Percentiles rank a stretch among this genome's conserved stretches.
Conservation (phyloP, 2,797 vertebrate genomes). For the Pangasius sanitwongsei region DNA sequence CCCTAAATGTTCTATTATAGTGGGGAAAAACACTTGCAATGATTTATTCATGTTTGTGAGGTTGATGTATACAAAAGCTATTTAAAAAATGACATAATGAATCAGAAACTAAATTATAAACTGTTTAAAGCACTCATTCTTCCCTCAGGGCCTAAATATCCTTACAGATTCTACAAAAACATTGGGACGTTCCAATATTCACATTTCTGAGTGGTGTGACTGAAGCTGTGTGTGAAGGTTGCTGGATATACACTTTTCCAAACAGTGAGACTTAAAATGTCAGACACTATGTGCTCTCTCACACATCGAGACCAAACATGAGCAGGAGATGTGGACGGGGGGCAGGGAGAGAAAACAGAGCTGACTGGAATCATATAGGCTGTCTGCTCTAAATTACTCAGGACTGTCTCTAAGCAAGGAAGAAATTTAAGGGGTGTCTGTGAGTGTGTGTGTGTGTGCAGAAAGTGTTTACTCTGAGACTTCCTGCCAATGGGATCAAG, state of each 20-base stretch:
- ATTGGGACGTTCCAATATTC: neutral
- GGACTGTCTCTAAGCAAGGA: conserved; percentile 43
- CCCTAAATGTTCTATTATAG: no score
- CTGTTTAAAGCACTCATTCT: neutral
- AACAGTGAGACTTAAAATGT: neutral
- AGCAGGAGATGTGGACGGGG: conserved; percentile 12
- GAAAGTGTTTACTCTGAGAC: conserved; percentile 67
- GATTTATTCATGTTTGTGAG: neutral
- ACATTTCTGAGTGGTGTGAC: neutral
- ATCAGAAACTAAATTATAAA: conserved; percentile 1
- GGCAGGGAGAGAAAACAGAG: neutral
- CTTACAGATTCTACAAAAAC: conserved; percentile 26
- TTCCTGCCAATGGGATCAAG: conserved; percentile 72
- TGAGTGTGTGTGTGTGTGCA: conserved; percentile 61
- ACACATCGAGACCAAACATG: neutral
- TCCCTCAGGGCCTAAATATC: neutral
- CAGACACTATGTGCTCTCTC: neutral
- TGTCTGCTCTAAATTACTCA: conserved; percentile 53
- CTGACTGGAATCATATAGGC: conserved; percentile 46
- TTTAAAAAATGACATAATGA: neutral
- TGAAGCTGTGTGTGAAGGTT: conserved; percentile 15
- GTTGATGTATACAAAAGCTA: neutral
- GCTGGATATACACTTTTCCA: neutral
- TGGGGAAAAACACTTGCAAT: neutral
- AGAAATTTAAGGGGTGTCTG: conserved; percentile 42